Base-by-base conservation (phyloP, 2,888 invertebrate species). In the Acronicta psi region DNA sequence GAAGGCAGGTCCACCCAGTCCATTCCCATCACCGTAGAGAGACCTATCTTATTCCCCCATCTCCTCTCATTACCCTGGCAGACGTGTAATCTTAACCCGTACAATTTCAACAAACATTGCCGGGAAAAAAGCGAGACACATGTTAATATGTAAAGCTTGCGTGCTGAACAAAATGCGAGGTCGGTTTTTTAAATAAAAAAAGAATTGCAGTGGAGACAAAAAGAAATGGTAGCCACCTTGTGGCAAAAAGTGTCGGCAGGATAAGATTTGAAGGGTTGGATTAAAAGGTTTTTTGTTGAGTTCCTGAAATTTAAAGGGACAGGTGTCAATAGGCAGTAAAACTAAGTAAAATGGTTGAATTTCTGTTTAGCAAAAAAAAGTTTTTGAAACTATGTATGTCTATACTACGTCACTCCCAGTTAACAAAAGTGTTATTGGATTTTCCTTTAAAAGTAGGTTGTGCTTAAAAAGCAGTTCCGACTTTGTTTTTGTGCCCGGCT, bases 171-270 rank as follows among this genome's bases (percentile, higher is more conserved):
- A 69, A 75, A 75, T 70, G 69, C 73, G 63, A 63, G 76, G 54
- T 52, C 38, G 47, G 54, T 69, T 77, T 80, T 76, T 72, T 56
- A 67, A 64, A 52, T 53, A 67, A 76, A 76, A 78, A 71, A 78
- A 61, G 47, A 60, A 63, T 54, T 67, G 61, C 68, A 66, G 45
- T 29, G 20, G 66, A 76, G 77, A 83, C 83, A 82, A 85, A 82
- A 83, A 76, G 75, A 82, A 84, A 81, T 80, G 80, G 72, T 68
- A 69, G 67, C 65, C 66, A 78, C 77, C 74, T 76, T 77, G 70
- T 64, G 42, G 64, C 61, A 73, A 72, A 73, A 74, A 69, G 59
- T 17, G 47, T 29, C 2, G 49, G 34, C 13, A 42, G 57, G 73
- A 64, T 68, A 74, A 69, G 75, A 80, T 81, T 83, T 81, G 74